Evolutionary conservation across 2,797 vertebrate genomes (phyloP), one percentile per base, ranked within the genome.

Genomic region (Coregonus suidteri): DNA sequence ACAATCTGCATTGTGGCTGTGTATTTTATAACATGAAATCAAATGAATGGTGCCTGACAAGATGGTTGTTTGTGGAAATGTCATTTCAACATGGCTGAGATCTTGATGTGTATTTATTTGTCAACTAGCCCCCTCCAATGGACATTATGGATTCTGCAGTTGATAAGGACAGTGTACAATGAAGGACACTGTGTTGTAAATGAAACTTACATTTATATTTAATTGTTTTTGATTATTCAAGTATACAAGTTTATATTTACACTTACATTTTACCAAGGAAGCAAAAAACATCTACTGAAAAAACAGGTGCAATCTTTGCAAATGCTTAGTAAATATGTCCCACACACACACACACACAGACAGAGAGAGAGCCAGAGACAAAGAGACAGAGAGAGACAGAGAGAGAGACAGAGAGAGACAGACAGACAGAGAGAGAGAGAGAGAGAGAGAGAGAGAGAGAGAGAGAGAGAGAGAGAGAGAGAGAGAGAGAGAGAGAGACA

Each of bases 121-220:
- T 75, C 69, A 74, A 77, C 53, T 64, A 85, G 84, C 86, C 7
- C 90, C 86, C 85, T 86, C 88, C 77, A 83, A 85, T 92, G 89
- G 84, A 35, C 77, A 66, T 14, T 18, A 6, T 15, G 15, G 20
- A 52, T 56, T 72, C 75, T 68, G 77, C 51, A 78, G 54, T 70
- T 6, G 34, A 68, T 68, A 16, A 68, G 25, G 30, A 66, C 13
- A 34, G 2, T 30, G 1, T 65, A n/a, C 25, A 1, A 6, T 4
- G 54, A 18, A 56, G 41, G 41, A 47, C 41, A 47, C 11, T 11
- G 25, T 13, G 20, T 25, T 25, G 59, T 64, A 7, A 62, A 25
- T 62, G 15, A 62, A 62, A 62, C 56, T 25, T 18, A 56, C 16
- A 56, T 56, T 6, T 6, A 62, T 20, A 62, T 20, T 47, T 47